These are phyloP conservation scores for Dysmachus trigonus DNA, from an alignment of 2,888 invertebrate species.

Conservation along the genomic window DNA sequence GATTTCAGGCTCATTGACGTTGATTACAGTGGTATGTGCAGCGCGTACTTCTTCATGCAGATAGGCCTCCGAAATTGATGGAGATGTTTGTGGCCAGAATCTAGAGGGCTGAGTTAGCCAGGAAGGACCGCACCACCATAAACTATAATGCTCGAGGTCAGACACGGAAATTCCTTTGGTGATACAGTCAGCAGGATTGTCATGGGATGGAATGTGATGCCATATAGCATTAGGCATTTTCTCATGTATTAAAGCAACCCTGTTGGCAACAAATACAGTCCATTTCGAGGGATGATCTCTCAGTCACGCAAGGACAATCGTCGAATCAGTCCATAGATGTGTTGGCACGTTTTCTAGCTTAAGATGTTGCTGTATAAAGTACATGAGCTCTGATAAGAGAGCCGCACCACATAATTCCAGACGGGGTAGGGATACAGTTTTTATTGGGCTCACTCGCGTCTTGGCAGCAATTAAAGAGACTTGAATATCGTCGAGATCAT, in stretches of 20 bases:
- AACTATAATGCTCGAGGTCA: background rate
- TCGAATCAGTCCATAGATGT: background rate
- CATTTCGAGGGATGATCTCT: background rate
- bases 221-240: background rate
- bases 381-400: background rate
- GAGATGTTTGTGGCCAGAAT: background rate
- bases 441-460: background rate
- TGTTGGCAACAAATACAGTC: background rate
- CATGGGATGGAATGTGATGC: background rate
- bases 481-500: too few relatives aligned
- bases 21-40: background rate
- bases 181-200: background rate
- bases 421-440: background rate
- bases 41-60: too few relatives aligned
- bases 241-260: background rate
- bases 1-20: background rate
- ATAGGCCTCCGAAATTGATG: too few relatives aligned
- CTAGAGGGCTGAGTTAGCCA: background rate
- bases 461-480: too few relatives aligned
- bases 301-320: background rate
- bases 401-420: background rate
- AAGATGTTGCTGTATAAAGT: background rate
- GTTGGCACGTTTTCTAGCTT: background rate
- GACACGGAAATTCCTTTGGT: background rate
- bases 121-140: background rate